A percentile compares a stretch with the other conserved stretches of the same genome.
Conservation (phyloP, 2,888 invertebrate species). For the Plagodis pulveraria region DNA sequence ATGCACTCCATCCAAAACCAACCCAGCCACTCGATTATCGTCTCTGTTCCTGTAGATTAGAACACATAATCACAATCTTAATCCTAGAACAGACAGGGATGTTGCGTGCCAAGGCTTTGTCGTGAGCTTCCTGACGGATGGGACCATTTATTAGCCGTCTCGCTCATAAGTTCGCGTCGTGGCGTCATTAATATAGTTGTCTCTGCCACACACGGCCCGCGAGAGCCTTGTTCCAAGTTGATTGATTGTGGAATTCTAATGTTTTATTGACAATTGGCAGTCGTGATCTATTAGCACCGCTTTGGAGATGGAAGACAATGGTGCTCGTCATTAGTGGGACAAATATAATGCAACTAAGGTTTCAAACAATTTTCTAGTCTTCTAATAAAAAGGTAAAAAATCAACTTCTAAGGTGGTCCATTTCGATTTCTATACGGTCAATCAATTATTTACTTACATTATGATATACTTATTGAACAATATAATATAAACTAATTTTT, state of each 20-base stretch:
- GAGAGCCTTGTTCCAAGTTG: slow-evolving; percentile 4
- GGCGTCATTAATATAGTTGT: slow-evolving; percentile 47
- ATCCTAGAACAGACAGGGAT: slow-evolving; percentile 31
- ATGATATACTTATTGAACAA: no score
- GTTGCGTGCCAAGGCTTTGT: slow-evolving; percentile 45
- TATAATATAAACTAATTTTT: no score
- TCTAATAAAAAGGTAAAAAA: no score
- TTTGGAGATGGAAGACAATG: no score
- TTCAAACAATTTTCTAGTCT: no score
- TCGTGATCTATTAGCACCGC: neutral
- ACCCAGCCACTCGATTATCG: slow-evolving; percentile 17
- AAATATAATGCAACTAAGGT: no score
- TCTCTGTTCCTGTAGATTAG: slow-evolving; percentile 24
- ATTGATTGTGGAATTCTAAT: slow-evolving; percentile 5
- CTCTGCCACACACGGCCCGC: slow-evolving; percentile 7
- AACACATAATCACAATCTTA: slow-evolving; percentile 27
- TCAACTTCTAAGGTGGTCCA: no score
- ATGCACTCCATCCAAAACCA: slow-evolving; percentile 10
- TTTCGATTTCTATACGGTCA: no score
- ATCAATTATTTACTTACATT: no score
- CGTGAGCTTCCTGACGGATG: slow-evolving; percentile 51
- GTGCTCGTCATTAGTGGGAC: no score
- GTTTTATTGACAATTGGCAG: slow-evolving; percentile 5
- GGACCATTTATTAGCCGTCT: slow-evolving; percentile 51
- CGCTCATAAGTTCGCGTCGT: slow-evolving; percentile 47